phyloP scores from a whole-genome alignment of 2,888 invertebrate genomes.

The Dasysyrphus tricinctus region DNA sequence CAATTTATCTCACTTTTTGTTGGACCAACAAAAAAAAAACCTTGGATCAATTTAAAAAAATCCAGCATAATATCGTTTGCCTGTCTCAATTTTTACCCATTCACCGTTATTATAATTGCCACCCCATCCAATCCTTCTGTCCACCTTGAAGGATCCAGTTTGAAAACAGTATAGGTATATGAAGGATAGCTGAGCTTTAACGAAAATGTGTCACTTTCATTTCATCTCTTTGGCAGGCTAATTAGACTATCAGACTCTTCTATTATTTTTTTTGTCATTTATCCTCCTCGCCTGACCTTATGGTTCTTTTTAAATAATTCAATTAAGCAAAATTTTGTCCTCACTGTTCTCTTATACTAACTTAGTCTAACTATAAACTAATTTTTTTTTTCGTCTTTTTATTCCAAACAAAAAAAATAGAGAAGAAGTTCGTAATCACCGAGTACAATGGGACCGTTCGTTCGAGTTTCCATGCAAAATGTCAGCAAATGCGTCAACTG shows the following conservation, averaged over 20 bases:
- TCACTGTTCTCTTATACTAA: background rate
- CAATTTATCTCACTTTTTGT: constrained; percentile 2
- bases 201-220: constrained; percentile 50
- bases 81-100: constrained; percentile 13
- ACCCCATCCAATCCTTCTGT: background rate
- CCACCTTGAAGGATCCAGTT: background rate
- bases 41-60: background rate
- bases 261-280: background rate
- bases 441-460: constrained; percentile 95
- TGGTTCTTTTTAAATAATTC: constrained; percentile 45
- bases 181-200: background rate
- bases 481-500: constrained; percentile 97
- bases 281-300: background rate
- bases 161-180: no score
- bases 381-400: background rate
- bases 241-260: constrained; percentile 45
- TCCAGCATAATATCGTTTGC: background rate
- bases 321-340: constrained; percentile 45
- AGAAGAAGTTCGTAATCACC: constrained; percentile 96
- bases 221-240: constrained; percentile 42
- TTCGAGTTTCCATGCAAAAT: constrained; percentile 98
- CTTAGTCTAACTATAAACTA: background rate
- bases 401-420: constrained; percentile 84
- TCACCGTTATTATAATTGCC: constrained; percentile 1
- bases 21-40: background rate